Evolutionary conservation across 2,888 invertebrate species (phyloP), one percentile per base, ranked within the genome.

Genomic region (Philonicus albiceps): DNA sequence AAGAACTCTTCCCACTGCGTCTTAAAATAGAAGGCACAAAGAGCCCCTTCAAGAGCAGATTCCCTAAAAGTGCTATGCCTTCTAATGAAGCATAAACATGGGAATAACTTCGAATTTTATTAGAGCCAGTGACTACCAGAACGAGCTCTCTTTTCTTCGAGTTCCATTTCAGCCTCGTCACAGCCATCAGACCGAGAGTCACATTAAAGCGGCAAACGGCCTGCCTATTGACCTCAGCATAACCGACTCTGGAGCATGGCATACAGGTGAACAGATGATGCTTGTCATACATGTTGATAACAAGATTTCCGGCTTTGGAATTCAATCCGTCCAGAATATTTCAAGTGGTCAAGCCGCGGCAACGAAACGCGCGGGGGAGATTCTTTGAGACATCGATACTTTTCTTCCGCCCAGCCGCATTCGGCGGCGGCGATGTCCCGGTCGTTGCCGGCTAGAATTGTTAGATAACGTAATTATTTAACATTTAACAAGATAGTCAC

Each of bases 81-180:
- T 80, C 80, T 80, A 80, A 80, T 80, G 80, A 80, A 80, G 80
- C 80, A 53, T 80, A 80, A 80, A 80, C 80, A 80, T 80, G 80
- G 49, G 80, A 80, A 80, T 80, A 80, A 80, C 27, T 80, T 53
- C 40, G 19, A 49, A 64, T 31, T 80, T 80, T 80, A 80, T 80
- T 43, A 53, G 43, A 49, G 49, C 22, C 53, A 19, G 43, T 49
- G 80, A 80, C 53, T 80, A 80, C 80, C 49, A 80, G 80, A 80
- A 80, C 53, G 80, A 27, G 53, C 43, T 80, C 80, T 80, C 53
- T 80, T 80, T 80, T 80, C 53, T 30, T 80, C n/a, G 11, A 30
- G 27, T 80, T 30, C 80, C 49, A 53, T 27, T 80, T 49, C 30
- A 80, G 49, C 53, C 27, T 80, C 80, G 80, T 53, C 49, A 80